A percentile compares a stretch with the other conserved stretches of the same genome.
Conservation (phyloP, 2,888 invertebrate species). For the Pyrochroa serraticornis region DNA sequence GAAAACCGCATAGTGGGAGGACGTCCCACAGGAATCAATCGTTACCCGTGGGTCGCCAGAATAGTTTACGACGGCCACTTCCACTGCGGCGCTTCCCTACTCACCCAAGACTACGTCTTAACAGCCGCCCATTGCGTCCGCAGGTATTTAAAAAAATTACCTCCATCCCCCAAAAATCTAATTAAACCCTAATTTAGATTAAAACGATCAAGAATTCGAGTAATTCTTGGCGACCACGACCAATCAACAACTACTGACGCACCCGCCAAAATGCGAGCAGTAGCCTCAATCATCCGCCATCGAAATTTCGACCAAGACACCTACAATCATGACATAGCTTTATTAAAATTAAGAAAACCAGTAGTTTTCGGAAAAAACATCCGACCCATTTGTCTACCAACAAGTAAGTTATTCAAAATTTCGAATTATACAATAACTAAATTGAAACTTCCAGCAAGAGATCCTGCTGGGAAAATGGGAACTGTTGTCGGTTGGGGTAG, state of each 20-base stretch:
- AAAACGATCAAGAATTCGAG: conserved; percentile 78
- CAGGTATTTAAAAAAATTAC: conserved; percentile 63
- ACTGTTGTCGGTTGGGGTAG: conserved; percentile 88
- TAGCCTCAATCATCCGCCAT: conserved; percentile 78
- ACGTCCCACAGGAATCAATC: conserved; percentile 78
- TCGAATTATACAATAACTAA: neutral
- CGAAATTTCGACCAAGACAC: conserved; percentile 84
- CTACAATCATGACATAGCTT: conserved; percentile 85
- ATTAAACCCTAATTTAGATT: conserved; percentile 62
- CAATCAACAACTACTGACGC: conserved; percentile 80
- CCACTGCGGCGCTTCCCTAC: conserved; percentile 84
- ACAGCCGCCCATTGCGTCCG: conserved; percentile 88
- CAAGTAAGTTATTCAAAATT: conserved; percentile 60
- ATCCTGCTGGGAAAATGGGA: conserved; percentile 75
- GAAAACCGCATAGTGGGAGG: conserved; percentile 89
- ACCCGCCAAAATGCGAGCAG: conserved; percentile 80
- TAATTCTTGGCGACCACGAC: conserved; percentile 85
- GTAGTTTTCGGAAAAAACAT: conserved; percentile 77
- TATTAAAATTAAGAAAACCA: conserved; percentile 77
- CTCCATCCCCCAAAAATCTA: neutral
- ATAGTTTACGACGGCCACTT: conserved; percentile 87
- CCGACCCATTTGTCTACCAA: conserved; percentile 79
- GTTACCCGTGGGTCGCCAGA: conserved; percentile 87
- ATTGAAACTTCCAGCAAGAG: conserved; percentile 57
- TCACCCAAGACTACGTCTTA: conserved; percentile 83